phyloP scores from a whole-genome alignment of 2,888 invertebrate genomes.

The Nebria salina region DNA sequence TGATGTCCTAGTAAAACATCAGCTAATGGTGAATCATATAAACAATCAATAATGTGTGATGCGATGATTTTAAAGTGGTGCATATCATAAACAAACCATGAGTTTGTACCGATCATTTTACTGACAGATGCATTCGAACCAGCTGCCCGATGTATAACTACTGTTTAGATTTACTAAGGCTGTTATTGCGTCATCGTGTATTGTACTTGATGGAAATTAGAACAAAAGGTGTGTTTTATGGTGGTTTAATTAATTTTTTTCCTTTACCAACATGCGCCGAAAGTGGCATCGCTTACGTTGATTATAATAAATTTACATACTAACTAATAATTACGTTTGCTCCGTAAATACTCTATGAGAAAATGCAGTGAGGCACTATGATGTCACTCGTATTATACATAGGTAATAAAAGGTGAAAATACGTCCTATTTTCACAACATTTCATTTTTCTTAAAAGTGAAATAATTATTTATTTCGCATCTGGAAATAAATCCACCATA shows the following conservation, averaged over 20 bases:
- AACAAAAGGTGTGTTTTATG: conserved; percentile 27
- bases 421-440: too few species aligned
- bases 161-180: conserved; percentile 39
- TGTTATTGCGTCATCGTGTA: conserved; percentile 32
- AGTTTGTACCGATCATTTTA: conserved; percentile 42
- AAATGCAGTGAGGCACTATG: neutral
- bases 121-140: conserved; percentile 45
- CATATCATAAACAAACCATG: conserved; percentile 32
- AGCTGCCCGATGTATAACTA: conserved; percentile 26
- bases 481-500: too few species aligned
- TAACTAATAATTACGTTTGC: too few species aligned
- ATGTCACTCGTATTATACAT: neutral
- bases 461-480: too few species aligned
- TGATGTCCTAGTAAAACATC: neutral
- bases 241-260: neutral
- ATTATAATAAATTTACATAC: too few species aligned
- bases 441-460: too few species aligned
- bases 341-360: neutral
- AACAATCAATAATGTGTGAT: conserved; percentile 29
- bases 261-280: neutral
- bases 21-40: conserved; percentile 31
- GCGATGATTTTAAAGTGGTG: conserved; percentile 34
- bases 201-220: conserved; percentile 34
- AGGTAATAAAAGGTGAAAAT: neutral
- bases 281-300: neutral